Conservation (phyloP, 1,140 invertebrate genomes). For the Trinorchestia longiramus region DNA sequence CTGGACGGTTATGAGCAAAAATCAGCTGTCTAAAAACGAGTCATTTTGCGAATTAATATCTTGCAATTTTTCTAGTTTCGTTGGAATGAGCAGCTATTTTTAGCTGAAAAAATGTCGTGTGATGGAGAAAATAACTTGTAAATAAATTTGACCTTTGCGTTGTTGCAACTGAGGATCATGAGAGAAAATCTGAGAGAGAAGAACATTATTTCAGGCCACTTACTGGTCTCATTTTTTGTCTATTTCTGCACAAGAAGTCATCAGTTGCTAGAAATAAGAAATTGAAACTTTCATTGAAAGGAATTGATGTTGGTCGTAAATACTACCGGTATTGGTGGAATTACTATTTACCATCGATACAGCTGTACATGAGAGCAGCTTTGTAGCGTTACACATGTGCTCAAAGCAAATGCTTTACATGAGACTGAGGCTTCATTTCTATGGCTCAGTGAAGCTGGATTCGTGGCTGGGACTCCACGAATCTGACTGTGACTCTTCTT, state of each 20-base stretch:
- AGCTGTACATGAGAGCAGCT: no score
- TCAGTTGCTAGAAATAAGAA: no score
- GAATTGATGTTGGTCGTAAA: no score
- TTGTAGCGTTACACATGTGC: no score
- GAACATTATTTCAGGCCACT: no score
- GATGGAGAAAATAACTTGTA: neutral
- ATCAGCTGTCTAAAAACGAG: neutral
- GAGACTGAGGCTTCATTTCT: neutral
- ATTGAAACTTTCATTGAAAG: no score
- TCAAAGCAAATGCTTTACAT: no score
- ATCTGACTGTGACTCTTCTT: neutral
- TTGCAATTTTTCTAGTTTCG: neutral
- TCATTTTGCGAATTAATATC: neutral
- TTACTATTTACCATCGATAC: no score
- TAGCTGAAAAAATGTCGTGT: neutral
- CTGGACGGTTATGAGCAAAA: neutral
- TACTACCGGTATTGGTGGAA: no score
- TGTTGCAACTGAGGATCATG: neutral
- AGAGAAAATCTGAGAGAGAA: no score
- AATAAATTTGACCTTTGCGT: neutral
- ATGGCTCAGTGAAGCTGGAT: neutral
- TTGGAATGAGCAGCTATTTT: neutral
- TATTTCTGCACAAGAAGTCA: no score
- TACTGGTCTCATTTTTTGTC: no score
- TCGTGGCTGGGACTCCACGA: neutral